Evolutionary conservation across 2,888 invertebrate genomes (phyloP).

Genomic region (Iselma pallidipennis): DNA sequence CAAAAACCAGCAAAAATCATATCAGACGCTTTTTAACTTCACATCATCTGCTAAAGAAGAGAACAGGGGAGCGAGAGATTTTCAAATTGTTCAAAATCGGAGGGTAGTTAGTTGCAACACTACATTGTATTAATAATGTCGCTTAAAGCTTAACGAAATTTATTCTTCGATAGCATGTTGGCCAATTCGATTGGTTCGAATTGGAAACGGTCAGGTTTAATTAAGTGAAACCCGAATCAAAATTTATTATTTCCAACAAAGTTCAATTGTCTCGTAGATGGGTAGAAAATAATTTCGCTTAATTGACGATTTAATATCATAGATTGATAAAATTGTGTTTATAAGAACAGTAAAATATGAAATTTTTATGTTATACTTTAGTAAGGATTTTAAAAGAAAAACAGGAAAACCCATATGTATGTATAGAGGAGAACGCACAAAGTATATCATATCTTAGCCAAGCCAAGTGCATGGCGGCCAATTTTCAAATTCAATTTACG

Average conservation of each 20-base stretch:
- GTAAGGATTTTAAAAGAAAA: slow-evolving; percentile 22
- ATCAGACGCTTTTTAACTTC: slow-evolving; percentile 52
- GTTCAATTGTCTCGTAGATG: neutral
- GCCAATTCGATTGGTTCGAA: slow-evolving; percentile 1
- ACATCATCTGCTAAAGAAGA: slow-evolving; percentile 20
- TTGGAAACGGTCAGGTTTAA: slow-evolving; percentile 9
- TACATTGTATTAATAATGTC: neutral
- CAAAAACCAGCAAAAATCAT: slow-evolving; percentile 51
- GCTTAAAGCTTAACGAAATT: neutral
- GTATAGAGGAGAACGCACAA: slow-evolving; percentile 42
- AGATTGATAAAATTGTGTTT: too few relatives aligned
- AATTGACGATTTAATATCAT: slow-evolving; percentile 5
- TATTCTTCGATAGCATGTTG: neutral
- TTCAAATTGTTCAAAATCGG: neutral
- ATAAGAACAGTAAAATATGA: slow-evolving; percentile 6
- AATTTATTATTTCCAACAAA: slow-evolving; percentile 9
- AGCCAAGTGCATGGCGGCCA: slow-evolving; percentile 51
- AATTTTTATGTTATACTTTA: slow-evolving; percentile 18
- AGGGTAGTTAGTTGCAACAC: too few relatives aligned
- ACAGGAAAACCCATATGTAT: slow-evolving; percentile 20
- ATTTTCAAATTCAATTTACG: slow-evolving; percentile 57
- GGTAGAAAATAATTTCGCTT: slow-evolving; percentile 6
- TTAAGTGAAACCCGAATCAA: slow-evolving; percentile 14
- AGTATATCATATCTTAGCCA: slow-evolving; percentile 46
- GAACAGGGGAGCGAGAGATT: neutral